Evolutionary conservation across 2,113 vertebrate species (phyloP), one percentile per base, ranked within the genome.

Genomic region (Pteruthius melanotis): DNA sequence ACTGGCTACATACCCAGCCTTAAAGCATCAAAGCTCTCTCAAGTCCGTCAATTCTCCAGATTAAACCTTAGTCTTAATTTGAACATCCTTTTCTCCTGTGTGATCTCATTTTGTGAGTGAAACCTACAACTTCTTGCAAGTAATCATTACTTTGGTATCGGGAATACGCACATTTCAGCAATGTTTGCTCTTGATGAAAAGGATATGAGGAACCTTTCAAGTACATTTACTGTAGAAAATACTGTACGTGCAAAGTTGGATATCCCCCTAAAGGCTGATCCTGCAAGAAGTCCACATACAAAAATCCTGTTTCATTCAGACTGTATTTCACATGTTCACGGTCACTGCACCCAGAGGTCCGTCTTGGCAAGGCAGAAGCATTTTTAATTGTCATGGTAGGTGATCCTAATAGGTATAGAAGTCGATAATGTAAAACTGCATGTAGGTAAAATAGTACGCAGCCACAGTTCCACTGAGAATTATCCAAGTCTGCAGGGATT

Each of bases 391-490:
- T 22, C 19, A 0, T 66, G 9, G 23, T n/a, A 78, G 65, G 19
- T 47, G 56, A 78, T 64, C n/a, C 22, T 60, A 56, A 28, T 2
- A 40, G 26, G 15, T 47, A 49, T 13, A 70, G 49, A 77, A 70
- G 5, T 50, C 1, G 2, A 70, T 45, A 74, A 57, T 13, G 8
- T 45, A 59, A 82, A 79, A 59, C 16, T 3, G 0, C 12, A 15
- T 21, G 8, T 6, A 65, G 23, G n/a, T 50, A 61, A 60, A 83
- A 83, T 9, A 47, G 24, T 6, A 68, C 49, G 7, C 16, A 60
- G 45, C 22, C 66, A 66, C 11, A 26, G 22, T 59, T 80, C 33
- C 21, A 64, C 14, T 35, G 27, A 68, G 39, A 92, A 56, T 59
- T n/a, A 84, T n/a, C 20, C 35, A 87, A 17, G 31, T 31, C 18